Evolutionary conservation across 2,113 vertebrate genomes (phyloP).

Genomic region (Salminus brasiliensis): DNA sequence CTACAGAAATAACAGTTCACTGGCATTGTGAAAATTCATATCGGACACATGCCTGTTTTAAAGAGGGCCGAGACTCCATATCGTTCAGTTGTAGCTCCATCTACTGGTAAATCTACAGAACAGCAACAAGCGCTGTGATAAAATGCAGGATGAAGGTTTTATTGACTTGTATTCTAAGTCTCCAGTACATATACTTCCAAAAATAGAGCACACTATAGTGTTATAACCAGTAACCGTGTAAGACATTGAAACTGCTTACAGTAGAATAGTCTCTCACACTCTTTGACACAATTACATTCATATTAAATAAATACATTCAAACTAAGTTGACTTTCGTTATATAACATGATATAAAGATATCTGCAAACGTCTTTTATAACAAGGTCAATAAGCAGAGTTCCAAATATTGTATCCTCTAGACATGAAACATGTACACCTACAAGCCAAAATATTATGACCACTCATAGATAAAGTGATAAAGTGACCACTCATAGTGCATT

Average conservation of each 20-base stretch:
- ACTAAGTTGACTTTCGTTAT: neutral
- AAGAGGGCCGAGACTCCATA: neutral
- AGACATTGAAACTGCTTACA: neutral
- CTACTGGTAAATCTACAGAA: slow-evolving; percentile 28
- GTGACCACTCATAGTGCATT: too few species aligned
- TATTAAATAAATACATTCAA: slow-evolving; percentile 27
- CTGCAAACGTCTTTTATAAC: neutral
- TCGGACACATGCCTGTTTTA: neutral
- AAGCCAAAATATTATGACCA: neutral
- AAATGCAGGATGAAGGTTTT: neutral
- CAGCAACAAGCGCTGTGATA: slow-evolving; percentile 5
- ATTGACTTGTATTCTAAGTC: neutral
- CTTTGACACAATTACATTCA: neutral
- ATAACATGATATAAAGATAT: neutral
- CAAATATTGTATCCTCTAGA: neutral
- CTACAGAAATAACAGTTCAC: neutral
- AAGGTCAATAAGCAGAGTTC: neutral
- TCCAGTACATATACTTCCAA: neutral
- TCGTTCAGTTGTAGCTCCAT: slow-evolving; percentile 16
- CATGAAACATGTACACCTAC: neutral
- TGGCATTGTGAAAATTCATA: neutral
- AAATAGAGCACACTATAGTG: neutral
- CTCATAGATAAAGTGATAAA: too few species aligned
- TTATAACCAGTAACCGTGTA: neutral
- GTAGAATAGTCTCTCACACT: neutral